These are phyloP conservation scores for Strigamia transsilvanica DNA, from an alignment of 2,888 invertebrate species.

Conservation along the genomic window DNA sequence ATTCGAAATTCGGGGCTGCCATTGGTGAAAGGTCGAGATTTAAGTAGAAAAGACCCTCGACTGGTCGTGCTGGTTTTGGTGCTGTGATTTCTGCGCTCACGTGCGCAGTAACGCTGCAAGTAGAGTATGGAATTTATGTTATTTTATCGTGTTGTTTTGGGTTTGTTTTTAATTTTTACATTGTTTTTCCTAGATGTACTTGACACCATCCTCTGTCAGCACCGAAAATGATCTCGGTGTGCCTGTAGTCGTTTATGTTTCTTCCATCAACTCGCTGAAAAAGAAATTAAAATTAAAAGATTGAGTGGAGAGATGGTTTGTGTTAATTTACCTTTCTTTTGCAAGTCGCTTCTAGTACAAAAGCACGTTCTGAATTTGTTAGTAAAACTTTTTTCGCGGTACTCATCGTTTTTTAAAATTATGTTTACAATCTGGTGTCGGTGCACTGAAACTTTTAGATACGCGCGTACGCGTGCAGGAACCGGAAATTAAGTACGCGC, in stretches of 20 bases:
- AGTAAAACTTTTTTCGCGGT: not conserved
- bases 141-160: not conserved
- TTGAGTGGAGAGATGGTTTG: no score
- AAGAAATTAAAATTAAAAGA: no score
- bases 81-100: slow-evolving; percentile 86
- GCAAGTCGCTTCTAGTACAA: not conserved
- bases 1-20: slow-evolving; percentile 85
- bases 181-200: slow-evolving; percentile 80
- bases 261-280: slow-evolving; percentile 83
- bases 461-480: no score
- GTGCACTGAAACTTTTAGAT: not conserved
- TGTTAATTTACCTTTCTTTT: not conserved
- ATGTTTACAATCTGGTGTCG: not conserved
- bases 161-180: slow-evolving; percentile 65
- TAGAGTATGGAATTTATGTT: not conserved
- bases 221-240: slow-evolving; percentile 77
- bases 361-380: not conserved
- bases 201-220: slow-evolving; percentile 84
- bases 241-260: slow-evolving; percentile 76
- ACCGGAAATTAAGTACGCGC: not conserved
- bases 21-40: slow-evolving; percentile 88
- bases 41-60: slow-evolving; percentile 85
- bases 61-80: slow-evolving; percentile 84
- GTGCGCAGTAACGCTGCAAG: slow-evolving; percentile 79
- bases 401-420: not conserved